phyloP scores from a whole-genome alignment of 2,888 invertebrate species.

The Allolobophora icterica region DNA sequence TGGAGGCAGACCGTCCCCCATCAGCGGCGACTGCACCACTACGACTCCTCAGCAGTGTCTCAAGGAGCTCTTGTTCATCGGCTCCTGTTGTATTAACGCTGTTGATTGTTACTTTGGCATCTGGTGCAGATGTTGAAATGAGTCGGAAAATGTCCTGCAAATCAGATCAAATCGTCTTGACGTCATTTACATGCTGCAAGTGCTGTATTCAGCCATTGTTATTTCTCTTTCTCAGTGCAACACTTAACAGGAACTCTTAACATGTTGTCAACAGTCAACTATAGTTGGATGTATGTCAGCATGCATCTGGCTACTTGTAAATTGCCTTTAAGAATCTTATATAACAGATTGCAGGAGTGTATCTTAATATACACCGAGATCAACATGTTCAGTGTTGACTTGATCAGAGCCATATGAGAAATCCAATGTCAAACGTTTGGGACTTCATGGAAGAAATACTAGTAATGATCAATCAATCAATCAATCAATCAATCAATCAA shows the following conservation, averaged over 20 bases:
- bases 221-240: neutral
- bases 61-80: conserved; percentile 3
- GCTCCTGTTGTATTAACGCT: neutral
- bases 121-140: neutral
- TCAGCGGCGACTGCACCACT: neutral
- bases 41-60: conserved; percentile 21
- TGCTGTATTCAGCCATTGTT: neutral
- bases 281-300: too few species aligned
- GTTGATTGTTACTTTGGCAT: conserved; percentile 22
- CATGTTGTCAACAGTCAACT: neutral
- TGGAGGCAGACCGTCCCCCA: neutral
- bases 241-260: neutral
- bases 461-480: too few species aligned
- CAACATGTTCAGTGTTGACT: neutral
- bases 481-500: too few species aligned
- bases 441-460: too few species aligned
- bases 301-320: too few species aligned
- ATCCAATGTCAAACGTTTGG: neutral
- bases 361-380: too few species aligned
- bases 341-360: too few species aligned
- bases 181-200: neutral
- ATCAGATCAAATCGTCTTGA: neutral
- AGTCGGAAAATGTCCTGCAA: conserved; percentile 19
- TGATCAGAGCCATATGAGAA: neutral
- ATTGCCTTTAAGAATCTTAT: too few species aligned